These are phyloP conservation scores for Loxodonta africana DNA, from an alignment of 2,113 vertebrate species.

Conservation along the genomic window DNA sequence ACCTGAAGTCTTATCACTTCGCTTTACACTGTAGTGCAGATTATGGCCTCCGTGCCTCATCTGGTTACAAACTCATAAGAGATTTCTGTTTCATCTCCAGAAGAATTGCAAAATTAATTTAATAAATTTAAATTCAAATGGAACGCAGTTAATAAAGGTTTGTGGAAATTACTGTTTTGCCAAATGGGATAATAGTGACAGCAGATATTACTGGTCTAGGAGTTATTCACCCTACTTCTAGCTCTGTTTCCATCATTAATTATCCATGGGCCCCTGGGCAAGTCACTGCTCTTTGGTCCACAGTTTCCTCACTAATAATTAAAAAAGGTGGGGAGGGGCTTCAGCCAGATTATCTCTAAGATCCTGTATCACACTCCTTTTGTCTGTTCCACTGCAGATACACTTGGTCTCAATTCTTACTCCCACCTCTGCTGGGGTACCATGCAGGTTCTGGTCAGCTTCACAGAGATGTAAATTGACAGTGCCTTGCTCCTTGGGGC, in stretches of 20 bases:
- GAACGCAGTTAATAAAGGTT: not conserved
- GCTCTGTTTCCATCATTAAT: not conserved
- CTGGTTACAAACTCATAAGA: not conserved
- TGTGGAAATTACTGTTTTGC: conserved; percentile 5
- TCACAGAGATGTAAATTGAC: not conserved
- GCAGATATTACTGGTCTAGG: not conserved
- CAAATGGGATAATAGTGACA: not conserved
- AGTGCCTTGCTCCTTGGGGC: not conserved
- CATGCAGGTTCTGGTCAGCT: not conserved
- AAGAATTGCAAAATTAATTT: not conserved
- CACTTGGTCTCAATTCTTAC: not conserved
- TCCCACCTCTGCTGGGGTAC: not conserved
- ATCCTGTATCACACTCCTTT: not conserved
- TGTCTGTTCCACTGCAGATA: not conserved
- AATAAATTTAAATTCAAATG: not conserved
- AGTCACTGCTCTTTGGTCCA: not conserved
- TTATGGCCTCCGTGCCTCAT: not conserved
- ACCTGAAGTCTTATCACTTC: not conserved
- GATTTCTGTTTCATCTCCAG: not conserved
- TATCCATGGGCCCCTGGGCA: not conserved
- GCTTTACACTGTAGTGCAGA: not conserved
- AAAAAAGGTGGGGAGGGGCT: not conserved
- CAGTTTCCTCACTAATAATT: not conserved
- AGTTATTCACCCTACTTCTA: not conserved
- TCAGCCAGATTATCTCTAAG: not conserved